Conservation (phyloP, 2,888 invertebrate genomes). For the Heliconius cydno region DNA sequence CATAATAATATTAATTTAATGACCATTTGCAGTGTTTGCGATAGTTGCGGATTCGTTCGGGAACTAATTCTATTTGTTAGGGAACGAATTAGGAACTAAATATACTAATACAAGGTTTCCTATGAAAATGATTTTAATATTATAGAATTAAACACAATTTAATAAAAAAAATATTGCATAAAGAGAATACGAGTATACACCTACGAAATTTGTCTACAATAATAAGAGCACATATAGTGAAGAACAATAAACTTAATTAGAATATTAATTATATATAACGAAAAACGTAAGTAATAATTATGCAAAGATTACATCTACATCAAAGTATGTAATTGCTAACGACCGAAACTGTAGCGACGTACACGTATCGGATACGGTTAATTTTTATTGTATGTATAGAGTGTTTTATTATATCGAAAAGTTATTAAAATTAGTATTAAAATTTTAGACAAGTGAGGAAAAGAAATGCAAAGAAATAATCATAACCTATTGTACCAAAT, state of each 20-base stretch:
- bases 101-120: no score
- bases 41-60: no score
- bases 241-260: neutral
- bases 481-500: no score
- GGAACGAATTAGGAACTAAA: no score
- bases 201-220: neutral
- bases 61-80: no score
- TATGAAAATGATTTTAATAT: no score
- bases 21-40: neutral
- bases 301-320: constrained; percentile 34
- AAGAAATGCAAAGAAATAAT: no score
- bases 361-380: constrained; percentile 49
- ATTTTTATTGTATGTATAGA: constrained; percentile 40
- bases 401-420: neutral
- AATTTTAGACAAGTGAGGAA: no score
- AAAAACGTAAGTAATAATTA: constrained; percentile 15
- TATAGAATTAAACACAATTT: no score
- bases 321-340: constrained; percentile 32
- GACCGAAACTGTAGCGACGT: constrained; percentile 29
- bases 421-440: neutral
- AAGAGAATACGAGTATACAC: no score
- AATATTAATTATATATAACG: constrained; percentile 13
- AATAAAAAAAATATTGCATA: no score
- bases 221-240: neutral
- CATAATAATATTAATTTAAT: neutral